These are phyloP conservation scores for Brachionus rotundiformis DNA, from an alignment of 1,140 invertebrate species.

Conservation along the genomic window DNA sequence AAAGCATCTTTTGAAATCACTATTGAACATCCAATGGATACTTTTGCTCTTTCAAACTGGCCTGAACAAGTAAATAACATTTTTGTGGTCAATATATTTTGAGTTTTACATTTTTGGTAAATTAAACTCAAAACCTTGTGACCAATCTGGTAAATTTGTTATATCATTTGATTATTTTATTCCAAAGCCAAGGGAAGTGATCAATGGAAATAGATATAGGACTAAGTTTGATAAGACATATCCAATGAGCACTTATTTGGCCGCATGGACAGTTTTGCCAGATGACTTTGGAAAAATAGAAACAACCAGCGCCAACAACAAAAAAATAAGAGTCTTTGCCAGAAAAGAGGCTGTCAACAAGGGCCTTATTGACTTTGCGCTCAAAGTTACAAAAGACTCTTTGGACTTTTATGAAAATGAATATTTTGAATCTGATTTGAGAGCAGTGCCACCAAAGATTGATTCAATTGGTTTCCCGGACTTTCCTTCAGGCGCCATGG, in stretches of 20 bases:
- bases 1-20: constrained; percentile 81
- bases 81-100: neutral
- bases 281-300: constrained; percentile 26
- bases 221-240: constrained; percentile 40
- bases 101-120: neutral
- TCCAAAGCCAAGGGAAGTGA: neutral
- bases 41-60: constrained; percentile 41
- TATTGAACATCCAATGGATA: constrained; percentile 39
- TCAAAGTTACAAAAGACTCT: constrained; percentile 12
- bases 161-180: neutral
- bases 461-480: constrained; percentile 43
- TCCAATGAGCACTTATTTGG: constrained; percentile 82
- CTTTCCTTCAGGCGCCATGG: constrained; percentile 72
- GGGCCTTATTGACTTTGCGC: constrained; percentile 19
- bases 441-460: constrained; percentile 35
- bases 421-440: neutral
- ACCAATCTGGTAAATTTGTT: neutral
- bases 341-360: constrained; percentile 23
- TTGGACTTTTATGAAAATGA: constrained; percentile 13
- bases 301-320: neutral
- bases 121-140: neutral
- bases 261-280: constrained; percentile 69
- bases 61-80: constrained; percentile 22
- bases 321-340: constrained; percentile 43
- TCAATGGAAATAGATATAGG: constrained; percentile 1